Evolutionary conservation across 2,113 vertebrate species (phyloP).

Genomic region (Rhinolophus sinicus): DNA sequence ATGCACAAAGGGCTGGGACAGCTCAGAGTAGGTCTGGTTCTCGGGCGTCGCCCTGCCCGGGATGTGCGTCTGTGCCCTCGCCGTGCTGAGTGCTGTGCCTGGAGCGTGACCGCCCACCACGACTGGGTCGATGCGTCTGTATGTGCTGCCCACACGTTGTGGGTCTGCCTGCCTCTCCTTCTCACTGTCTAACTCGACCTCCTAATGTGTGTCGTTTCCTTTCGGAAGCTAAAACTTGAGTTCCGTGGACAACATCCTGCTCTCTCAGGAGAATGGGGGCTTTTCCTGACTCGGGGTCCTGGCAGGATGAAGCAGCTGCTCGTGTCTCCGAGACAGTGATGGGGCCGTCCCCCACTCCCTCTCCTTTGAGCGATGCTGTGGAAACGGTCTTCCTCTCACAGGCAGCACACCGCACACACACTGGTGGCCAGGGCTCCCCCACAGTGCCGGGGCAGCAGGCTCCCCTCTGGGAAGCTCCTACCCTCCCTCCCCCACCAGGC

Average conservation of each 20-base stretch:
- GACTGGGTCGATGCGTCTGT: neutral
- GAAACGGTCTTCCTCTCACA: rapidly evolving
- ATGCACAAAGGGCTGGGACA: rapidly evolving
- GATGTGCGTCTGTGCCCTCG: neutral
- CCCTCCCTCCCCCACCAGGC: neutral
- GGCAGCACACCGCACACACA: neutral
- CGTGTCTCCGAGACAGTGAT: neutral
- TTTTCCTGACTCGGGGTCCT: neutral
- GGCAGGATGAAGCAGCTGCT: rapidly evolving
- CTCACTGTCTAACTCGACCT: rapidly evolving
- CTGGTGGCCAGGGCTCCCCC: neutral
- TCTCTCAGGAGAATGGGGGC: neutral
- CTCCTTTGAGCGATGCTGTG: rapidly evolving
- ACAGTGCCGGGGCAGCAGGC: rapidly evolving
- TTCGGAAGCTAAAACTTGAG: neutral
- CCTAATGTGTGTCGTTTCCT: neutral
- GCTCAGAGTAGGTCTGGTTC: neutral
- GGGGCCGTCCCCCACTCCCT: rapidly evolving
- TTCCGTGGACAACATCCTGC: neutral
- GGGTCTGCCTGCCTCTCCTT: no score
- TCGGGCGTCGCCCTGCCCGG: rapidly evolving
- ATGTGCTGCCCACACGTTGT: neutral
- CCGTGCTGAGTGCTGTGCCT: rapidly evolving
- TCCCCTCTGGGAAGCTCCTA: neutral
- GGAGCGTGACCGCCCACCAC: rapidly evolving